These are phyloP conservation scores for Arvicola amphibius DNA, from an alignment of 2,797 vertebrate species.

Conservation along the genomic window DNA sequence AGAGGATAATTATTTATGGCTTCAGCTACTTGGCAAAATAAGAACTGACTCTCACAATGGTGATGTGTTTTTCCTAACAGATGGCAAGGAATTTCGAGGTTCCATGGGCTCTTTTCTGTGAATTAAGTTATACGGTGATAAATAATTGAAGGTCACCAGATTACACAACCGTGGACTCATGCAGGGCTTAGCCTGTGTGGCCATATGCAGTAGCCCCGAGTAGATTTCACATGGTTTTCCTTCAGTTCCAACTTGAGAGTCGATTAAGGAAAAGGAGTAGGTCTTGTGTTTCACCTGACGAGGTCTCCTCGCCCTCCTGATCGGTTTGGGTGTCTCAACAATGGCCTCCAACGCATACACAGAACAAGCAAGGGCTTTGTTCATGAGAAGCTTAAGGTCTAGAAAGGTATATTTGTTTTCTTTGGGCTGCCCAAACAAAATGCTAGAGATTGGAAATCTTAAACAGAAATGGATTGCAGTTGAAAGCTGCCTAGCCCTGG, in stretches of 20 bases:
- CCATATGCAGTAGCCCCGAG: not conserved
- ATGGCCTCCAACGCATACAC: not conserved
- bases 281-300: not conserved
- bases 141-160: slow-evolving; percentile 61
- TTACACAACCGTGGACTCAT: slow-evolving; percentile 21
- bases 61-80: slow-evolving; percentile 52
- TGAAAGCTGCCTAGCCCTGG: not conserved
- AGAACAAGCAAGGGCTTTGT: slow-evolving; percentile 21
- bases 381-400: not conserved
- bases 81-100: slow-evolving; percentile 26
- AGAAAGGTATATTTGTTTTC: slow-evolving; percentile 22
- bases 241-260: slow-evolving; percentile 8
- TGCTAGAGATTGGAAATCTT: slow-evolving; percentile 29
- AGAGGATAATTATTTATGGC: slow-evolving; percentile 54
- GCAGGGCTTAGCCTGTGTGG: not conserved
- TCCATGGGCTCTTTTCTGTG: slow-evolving; percentile 54
- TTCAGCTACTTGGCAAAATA: slow-evolving; percentile 45
- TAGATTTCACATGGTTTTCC: slow-evolving; percentile 33
- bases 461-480: not conserved
- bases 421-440: slow-evolving; percentile 11
- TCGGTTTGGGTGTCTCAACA: not conserved
- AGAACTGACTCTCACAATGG: slow-evolving; percentile 24
- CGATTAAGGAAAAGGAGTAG: slow-evolving; percentile 23
- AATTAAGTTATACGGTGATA: slow-evolving; percentile 54
- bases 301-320: not conserved